phyloP scores from a whole-genome alignment of 1,140 invertebrate genomes.

The Cheumatopsyche charites region DNA sequence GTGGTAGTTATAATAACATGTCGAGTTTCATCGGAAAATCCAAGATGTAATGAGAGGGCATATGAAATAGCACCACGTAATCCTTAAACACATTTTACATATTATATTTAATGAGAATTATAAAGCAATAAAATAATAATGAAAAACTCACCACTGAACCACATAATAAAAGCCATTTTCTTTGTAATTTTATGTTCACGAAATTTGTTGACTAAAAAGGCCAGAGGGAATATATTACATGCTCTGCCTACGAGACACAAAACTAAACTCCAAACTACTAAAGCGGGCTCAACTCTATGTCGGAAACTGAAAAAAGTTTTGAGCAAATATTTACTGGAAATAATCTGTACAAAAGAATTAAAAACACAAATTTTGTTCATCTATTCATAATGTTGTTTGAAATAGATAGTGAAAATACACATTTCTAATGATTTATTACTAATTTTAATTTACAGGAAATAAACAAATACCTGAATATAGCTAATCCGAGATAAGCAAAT shows the following conservation, averaged over 20 bases:
- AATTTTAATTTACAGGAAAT: no score
- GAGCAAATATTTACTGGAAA: no score
- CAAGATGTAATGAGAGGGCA: conserved; percentile 93
- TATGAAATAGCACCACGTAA: conserved; percentile 97
- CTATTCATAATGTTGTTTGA: no score
- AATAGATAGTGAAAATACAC: no score
- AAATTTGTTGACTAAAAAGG: conserved; percentile 93
- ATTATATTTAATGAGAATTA: conserved; percentile 1
- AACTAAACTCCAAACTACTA: conserved; percentile 93
- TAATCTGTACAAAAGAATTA: no score
- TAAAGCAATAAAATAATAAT: neutral
- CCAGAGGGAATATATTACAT: conserved; percentile 95
- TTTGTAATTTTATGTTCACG: conserved; percentile 96
- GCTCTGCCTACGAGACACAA: conserved; percentile 92
- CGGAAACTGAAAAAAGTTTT: conserved; percentile 77
- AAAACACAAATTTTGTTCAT: no score
- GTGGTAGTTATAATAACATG: conserved; percentile 97
- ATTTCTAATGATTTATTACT: no score
- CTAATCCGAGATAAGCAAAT: conserved; percentile 98
- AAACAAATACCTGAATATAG: conserved; percentile 87
- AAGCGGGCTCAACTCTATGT: conserved; percentile 78
- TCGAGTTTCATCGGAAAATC: conserved; percentile 91
- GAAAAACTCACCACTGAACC: conserved; percentile 85
- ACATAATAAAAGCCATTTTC: conserved; percentile 99
- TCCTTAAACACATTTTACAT: no score